Conservation (phyloP, 92 coral and sea anemone species). For the Phenganax marumi region DNA sequence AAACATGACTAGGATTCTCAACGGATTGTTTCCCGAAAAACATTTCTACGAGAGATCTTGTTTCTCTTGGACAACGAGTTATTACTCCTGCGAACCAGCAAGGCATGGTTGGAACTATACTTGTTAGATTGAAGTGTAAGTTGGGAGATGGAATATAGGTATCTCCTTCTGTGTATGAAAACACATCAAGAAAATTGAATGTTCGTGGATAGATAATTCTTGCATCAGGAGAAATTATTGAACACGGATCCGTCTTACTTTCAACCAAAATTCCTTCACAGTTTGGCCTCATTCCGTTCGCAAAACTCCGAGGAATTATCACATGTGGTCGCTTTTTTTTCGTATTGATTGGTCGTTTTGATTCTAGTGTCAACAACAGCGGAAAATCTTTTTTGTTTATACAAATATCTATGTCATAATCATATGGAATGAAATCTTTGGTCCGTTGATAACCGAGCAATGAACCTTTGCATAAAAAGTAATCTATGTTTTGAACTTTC, state of each 20-base stretch:
- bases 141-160: not conserved
- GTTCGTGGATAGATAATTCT: not conserved
- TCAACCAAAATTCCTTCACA: not conserved
- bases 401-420: conserved; percentile 6
- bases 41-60: not conserved
- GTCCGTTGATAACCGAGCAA: not conserved
- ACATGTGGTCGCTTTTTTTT: not conserved
- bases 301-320: not conserved
- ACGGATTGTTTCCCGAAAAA: not conserved
- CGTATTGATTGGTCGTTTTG: not conserved
- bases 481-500: not conserved
- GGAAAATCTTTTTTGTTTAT: not conserved
- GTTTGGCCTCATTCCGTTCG: not conserved
- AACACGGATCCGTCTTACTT: not conserved
- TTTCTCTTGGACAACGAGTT: not conserved
- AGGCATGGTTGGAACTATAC: not conserved
- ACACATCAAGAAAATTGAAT: not conserved
- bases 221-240: not conserved
- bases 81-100: not conserved
- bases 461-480: not conserved
- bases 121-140: not conserved
- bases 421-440: not conserved
- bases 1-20: not conserved
- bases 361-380: not conserved
- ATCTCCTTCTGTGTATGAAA: not conserved